Conservation (phyloP, 2,888 invertebrate genomes). For the Perdita meconis region DNA sequence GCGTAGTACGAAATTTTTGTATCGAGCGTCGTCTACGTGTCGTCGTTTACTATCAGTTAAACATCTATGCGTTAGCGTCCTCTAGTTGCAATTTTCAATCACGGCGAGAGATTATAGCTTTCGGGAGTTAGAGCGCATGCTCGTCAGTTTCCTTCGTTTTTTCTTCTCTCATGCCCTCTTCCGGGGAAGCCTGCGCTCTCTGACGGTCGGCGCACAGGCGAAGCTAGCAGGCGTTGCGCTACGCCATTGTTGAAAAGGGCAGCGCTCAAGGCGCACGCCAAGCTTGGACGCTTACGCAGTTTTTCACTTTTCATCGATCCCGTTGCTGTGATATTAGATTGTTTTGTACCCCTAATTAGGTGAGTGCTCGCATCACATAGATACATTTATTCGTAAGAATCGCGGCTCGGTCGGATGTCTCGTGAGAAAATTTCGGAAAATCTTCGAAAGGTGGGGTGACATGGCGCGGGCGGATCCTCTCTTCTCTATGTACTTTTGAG, state of each 20-base stretch:
- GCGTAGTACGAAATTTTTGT: background rate
- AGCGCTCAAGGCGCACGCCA: constrained; percentile 80
- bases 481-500: constrained; percentile 37
- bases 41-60: background rate
- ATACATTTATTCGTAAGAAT: constrained; percentile 14
- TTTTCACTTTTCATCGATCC: constrained; percentile 72
- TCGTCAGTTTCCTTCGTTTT: constrained; percentile 69
- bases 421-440: constrained; percentile 50
- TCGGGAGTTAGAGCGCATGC: constrained; percentile 64
- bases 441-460: constrained; percentile 43
- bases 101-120: constrained; percentile 43
- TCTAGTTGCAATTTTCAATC: constrained; percentile 59
- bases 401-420: background rate
- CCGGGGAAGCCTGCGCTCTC: constrained; percentile 70
- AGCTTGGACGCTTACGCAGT: constrained; percentile 73
- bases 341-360: constrained; percentile 70
- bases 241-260: constrained; percentile 82
- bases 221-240: constrained; percentile 72
- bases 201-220: constrained; percentile 59
- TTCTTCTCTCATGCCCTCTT: constrained; percentile 65
- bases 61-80: constrained; percentile 50
- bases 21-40: too few species aligned
- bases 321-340: constrained; percentile 78
- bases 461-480: constrained; percentile 69
- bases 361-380: constrained; percentile 59